Evolutionary conservation across 1,140 invertebrate species (phyloP).

Genomic region (Habropoda laboriosa): DNA sequence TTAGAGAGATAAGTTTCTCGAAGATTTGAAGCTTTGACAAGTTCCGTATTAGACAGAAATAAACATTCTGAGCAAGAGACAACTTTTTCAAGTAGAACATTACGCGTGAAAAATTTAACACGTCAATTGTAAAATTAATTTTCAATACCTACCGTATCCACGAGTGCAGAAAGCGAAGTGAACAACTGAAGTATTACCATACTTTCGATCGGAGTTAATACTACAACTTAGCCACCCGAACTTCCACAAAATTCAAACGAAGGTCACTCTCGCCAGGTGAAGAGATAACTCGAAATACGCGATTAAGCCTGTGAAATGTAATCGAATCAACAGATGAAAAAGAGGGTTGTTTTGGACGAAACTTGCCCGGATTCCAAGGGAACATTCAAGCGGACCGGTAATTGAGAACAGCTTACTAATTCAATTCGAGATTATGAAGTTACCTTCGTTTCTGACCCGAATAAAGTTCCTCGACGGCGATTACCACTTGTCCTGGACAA

Average conservation of each 20-base stretch:
- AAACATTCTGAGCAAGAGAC: too few species aligned
- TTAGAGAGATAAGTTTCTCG: too few species aligned
- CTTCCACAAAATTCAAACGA: background rate
- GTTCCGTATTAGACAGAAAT: too few species aligned
- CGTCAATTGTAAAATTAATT: too few species aligned
- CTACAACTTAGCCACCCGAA: too few species aligned
- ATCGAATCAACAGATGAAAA: background rate
- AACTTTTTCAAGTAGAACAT: too few species aligned
- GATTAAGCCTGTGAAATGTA: conserved; percentile 1
- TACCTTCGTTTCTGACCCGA: conserved; percentile 18
- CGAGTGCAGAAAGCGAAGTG: too few species aligned
- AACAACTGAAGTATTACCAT: too few species aligned
- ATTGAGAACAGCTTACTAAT: conserved; percentile 26
- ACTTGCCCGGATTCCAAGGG: background rate
- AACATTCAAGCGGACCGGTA: conserved; percentile 7
- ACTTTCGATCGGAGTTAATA: too few species aligned
- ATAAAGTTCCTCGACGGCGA: conserved; percentile 17
- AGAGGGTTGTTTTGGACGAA: background rate
- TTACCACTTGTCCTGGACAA: background rate
- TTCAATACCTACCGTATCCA: too few species aligned
- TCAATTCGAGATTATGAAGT: conserved; percentile 28
- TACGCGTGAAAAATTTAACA: too few species aligned
- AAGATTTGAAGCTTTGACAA: too few species aligned
- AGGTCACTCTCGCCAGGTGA: background rate
- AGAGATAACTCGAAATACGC: background rate